A percentile compares a stretch with the other conserved stretches of the same genome.
These are phyloP conservation scores for Eubucco bourcierii DNA, from an alignment of 2,113 vertebrate genomes.

Conservation along the genomic window DNA sequence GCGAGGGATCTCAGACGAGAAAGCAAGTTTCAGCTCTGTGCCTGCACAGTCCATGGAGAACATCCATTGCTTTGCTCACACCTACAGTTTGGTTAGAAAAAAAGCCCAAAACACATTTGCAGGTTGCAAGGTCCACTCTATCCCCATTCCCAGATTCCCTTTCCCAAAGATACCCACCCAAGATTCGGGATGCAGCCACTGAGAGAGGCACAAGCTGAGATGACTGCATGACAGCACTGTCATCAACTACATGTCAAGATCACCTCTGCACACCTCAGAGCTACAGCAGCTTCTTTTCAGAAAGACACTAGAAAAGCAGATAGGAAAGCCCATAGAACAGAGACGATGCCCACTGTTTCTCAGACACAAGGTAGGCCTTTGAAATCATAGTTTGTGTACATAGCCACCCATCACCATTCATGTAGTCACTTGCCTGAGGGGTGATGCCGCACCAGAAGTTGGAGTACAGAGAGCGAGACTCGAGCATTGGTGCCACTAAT, in stretches of 20 bases:
- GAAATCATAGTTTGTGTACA: neutral
- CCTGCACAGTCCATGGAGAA: neutral
- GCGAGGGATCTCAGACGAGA: neutral
- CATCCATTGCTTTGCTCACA: neutral
- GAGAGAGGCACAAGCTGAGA: neutral
- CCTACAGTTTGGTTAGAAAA: neutral
- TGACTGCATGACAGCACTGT: neutral
- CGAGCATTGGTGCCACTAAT: constrained; percentile 92
- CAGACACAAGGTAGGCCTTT: neutral
- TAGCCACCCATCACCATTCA: neutral
- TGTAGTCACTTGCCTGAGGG: constrained; percentile 82
- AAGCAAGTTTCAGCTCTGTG: neutral
- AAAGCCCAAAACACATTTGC: neutral
- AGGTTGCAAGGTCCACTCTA: neutral
- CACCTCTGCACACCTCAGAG: neutral
- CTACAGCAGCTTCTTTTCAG: neutral
- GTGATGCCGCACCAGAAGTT: constrained; percentile 99
- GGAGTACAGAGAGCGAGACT: constrained; percentile 93
- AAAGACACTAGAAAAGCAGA: neutral
- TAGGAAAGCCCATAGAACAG: neutral
- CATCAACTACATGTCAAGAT: neutral
- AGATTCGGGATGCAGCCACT: neutral
- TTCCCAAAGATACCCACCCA: neutral
- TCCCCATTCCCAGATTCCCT: neutral
- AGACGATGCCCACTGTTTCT: neutral